Evolutionary conservation across 2,888 invertebrate genomes (phyloP).

Genomic region (Amitus sp.): DNA sequence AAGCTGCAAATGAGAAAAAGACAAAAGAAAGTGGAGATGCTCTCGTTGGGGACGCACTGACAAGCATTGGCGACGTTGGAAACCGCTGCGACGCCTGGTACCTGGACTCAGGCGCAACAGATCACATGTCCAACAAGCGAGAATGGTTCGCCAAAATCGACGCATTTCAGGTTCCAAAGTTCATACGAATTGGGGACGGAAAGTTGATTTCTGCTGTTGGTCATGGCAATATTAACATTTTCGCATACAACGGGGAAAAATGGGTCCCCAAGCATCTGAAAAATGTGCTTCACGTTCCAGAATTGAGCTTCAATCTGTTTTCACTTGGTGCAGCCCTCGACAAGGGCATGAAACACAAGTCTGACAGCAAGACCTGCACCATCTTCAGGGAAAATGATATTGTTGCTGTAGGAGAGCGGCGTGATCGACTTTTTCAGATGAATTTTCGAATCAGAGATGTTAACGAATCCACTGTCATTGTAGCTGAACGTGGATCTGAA

Average conservation of each 20-base stretch:
- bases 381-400: slow-evolving; percentile 1
- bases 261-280: neutral
- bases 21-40: neutral
- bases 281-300: slow-evolving; percentile 10
- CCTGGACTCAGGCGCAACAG: slow-evolving; percentile 4
- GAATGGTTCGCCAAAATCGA: slow-evolving; percentile 1
- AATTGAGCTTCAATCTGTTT: slow-evolving; percentile 11
- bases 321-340: slow-evolving; percentile 13
- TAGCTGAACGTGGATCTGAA: slow-evolving; percentile 1
- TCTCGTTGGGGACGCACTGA: slow-evolving; percentile 6
- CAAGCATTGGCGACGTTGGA: neutral
- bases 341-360: slow-evolving; percentile 7
- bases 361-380: neutral
- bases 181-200: neutral
- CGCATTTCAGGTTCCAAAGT: neutral
- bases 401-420: slow-evolving; percentile 15
- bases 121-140: slow-evolving; percentile 8
- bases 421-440: slow-evolving; percentile 11
- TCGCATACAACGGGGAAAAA: neutral
- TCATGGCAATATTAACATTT: neutral
- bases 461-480: no score
- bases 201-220: neutral
- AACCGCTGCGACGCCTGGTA: neutral
- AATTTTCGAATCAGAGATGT: slow-evolving; percentile 5
- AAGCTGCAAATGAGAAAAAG: slow-evolving; percentile 6